Conservation (phyloP, 2,888 invertebrate species). For the Phyllotreta striolata region DNA sequence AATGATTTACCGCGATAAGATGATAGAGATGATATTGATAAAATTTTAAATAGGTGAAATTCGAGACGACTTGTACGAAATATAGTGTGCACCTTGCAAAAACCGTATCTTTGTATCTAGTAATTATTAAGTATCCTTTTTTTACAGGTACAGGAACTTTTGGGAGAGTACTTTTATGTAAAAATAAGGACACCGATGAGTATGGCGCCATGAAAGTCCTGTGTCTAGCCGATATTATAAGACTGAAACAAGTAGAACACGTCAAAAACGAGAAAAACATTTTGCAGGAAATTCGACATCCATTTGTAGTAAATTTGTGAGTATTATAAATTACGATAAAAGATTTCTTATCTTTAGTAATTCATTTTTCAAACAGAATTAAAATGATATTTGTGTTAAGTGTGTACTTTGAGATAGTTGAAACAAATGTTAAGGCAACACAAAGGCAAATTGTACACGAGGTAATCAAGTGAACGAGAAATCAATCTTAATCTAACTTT, state of each 20-base stretch:
- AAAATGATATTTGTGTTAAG: not conserved
- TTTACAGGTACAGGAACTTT: conserved; percentile 92
- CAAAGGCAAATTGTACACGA: too few species aligned
- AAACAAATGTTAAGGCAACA: too few species aligned
- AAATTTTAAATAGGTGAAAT: too few species aligned
- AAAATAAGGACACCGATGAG: conserved; percentile 80
- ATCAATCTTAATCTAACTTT: too few species aligned
- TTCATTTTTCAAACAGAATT: not conserved
- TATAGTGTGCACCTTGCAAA: too few species aligned
- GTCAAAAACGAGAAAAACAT: conserved; percentile 97
- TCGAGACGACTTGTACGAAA: too few species aligned
- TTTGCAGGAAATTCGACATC: conserved; percentile 89
- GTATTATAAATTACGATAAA: conserved; percentile 55
- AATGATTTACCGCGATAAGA: not conserved
- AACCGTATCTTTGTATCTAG: not conserved
- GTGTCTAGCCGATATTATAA: conserved; percentile 91
- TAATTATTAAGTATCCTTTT: conserved; percentile 29
- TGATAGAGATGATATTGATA: not conserved
- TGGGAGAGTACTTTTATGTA: conserved; percentile 90
- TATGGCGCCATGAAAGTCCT: conserved; percentile 95
- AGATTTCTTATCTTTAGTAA: not conserved
- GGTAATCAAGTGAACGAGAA: too few species aligned
- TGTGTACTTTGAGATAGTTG: too few species aligned
- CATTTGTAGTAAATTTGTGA: conserved; percentile 95
- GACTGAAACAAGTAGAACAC: conserved; percentile 95